Evolutionary conservation across 2,888 invertebrate genomes (phyloP).

Genomic region (Melanchra persicariae): DNA sequence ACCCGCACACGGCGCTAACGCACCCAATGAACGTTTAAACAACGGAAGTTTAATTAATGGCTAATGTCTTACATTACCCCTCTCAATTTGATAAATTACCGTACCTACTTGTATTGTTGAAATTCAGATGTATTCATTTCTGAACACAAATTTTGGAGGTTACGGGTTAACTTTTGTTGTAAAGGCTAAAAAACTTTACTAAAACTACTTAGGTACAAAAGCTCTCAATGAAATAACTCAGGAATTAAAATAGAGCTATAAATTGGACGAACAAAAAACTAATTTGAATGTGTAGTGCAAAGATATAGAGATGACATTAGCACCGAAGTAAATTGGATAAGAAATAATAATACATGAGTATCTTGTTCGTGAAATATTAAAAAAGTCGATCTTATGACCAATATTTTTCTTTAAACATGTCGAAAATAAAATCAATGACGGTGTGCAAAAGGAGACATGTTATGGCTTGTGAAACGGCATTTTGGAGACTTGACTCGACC

Average conservation of each 20-base stretch:
- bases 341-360: constrained; percentile 3
- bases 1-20: constrained; percentile 49
- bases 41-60: constrained; percentile 61
- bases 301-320: constrained; percentile 28
- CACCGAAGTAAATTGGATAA: constrained; percentile 16
- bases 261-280: constrained; percentile 44
- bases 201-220: constrained; percentile 18
- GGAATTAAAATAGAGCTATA: constrained; percentile 45
- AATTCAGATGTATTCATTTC: neutral
- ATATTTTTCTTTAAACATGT: constrained; percentile 47
- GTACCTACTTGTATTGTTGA: neutral
- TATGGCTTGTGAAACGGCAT: constrained; percentile 69
- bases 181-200: constrained; percentile 9
- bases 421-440: constrained; percentile 56
- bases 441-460: constrained; percentile 62
- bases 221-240: constrained; percentile 40
- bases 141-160: neutral
- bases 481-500: constrained; percentile 81
- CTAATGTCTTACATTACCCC: constrained; percentile 33
- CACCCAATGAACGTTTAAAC: constrained; percentile 57
- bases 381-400: constrained; percentile 5
- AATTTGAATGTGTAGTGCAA: constrained; percentile 38
- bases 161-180: neutral
- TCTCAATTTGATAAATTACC: constrained; percentile 38
- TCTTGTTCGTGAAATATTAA: constrained; percentile 19